phyloP scores from a whole-genome alignment of 92 coral and sea anemone genomes.

The Micromussa lordhowensis region DNA sequence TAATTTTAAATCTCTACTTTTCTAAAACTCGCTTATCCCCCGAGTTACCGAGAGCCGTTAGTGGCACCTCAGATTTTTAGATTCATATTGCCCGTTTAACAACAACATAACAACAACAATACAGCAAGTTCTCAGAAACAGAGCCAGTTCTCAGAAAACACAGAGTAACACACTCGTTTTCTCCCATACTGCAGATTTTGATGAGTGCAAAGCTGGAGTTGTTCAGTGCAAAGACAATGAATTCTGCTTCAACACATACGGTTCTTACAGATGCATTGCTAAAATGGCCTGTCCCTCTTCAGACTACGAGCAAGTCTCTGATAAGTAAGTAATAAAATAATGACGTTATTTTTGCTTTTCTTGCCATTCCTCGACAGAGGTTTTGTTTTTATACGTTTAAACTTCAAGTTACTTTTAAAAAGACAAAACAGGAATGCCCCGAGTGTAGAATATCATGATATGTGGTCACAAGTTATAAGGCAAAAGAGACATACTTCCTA shows the following conservation, averaged over 20 bases:
- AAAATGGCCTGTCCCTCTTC: constrained; percentile 23
- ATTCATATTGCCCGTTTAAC: too few relatives aligned
- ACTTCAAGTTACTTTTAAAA: too few relatives aligned
- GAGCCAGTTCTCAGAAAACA: neutral
- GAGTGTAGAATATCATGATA: too few relatives aligned
- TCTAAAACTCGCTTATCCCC: too few relatives aligned
- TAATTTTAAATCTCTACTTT: too few relatives aligned
- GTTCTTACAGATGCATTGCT: constrained; percentile 63
- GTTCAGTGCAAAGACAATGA: constrained; percentile 38
- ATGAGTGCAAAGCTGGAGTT: constrained; percentile 61
- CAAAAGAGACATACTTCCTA: neutral
- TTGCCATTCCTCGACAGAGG: too few relatives aligned
- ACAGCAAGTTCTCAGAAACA: neutral
- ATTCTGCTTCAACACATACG: constrained; percentile 69
- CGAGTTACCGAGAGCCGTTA: too few relatives aligned
- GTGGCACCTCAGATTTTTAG: too few relatives aligned
- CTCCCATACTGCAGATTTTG: constrained; percentile 45
- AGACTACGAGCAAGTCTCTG: constrained; percentile 27
- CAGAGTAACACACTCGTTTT: neutral
- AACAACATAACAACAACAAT: neutral
- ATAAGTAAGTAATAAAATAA: constrained; percentile 18
- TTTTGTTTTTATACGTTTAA: too few relatives aligned
- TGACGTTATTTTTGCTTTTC: neutral
- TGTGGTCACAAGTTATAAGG: too few relatives aligned
- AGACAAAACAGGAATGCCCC: too few relatives aligned